Evolutionary conservation across 2,113 vertebrate genomes (phyloP).

Genomic region (Mormyrus iriodes): DNA sequence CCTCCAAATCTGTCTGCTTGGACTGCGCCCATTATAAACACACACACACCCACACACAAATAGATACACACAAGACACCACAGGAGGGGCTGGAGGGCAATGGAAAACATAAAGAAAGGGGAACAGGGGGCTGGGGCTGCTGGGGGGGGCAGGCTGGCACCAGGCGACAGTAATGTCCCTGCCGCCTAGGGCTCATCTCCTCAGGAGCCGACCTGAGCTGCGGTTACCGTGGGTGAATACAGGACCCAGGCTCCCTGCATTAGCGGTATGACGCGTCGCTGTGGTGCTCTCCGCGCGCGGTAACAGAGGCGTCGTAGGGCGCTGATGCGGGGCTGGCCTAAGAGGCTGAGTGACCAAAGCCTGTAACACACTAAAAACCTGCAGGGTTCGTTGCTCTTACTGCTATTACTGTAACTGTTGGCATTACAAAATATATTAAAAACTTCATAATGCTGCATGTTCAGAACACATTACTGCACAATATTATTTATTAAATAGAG

Average conservation of each 20-base stretch:
- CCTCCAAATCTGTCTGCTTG: slow-evolving; percentile 34
- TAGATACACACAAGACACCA: background rate
- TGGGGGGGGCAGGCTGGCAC: background rate
- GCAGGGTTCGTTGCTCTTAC: background rate
- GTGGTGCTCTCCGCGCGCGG: background rate
- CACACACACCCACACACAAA: slow-evolving; percentile 18
- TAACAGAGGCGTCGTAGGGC: background rate
- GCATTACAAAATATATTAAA: background rate
- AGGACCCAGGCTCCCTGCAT: background rate
- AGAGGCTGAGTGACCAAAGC: background rate
- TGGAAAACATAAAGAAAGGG: background rate
- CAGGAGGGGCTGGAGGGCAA: background rate
- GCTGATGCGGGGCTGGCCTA: background rate
- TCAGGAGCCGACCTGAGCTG: background rate
- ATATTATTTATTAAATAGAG: background rate
- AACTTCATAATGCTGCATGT: background rate
- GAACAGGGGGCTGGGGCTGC: slow-evolving; percentile 10
- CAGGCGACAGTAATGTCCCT: background rate
- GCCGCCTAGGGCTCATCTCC: background rate
- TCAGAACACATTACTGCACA: background rate
- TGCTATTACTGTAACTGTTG: background rate
- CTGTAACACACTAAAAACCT: background rate
- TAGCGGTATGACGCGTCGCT: background rate
- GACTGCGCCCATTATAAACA: slow-evolving; percentile 21
- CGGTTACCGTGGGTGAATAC: background rate